Evolutionary conservation across 2,113 vertebrate species (phyloP).

Genomic region (Cheilinus undulatus): DNA sequence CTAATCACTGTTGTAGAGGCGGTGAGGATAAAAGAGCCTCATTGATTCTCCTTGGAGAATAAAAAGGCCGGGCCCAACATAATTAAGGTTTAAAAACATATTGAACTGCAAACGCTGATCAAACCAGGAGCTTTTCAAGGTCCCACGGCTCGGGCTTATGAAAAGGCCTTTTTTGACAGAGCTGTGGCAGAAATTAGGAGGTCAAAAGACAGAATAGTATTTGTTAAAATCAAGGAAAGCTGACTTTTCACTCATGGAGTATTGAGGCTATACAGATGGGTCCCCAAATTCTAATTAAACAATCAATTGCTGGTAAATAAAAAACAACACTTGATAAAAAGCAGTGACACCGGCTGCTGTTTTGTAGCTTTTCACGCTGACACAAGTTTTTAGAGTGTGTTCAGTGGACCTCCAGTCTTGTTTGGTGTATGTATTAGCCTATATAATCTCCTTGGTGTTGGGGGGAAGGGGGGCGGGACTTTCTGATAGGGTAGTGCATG

Average conservation of each 20-base stretch:
- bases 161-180: slow-evolving; percentile 58
- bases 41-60: slow-evolving; percentile 73
- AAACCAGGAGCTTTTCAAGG: slow-evolving; percentile 66
- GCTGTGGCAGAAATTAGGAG: slow-evolving; percentile 39
- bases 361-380: slow-evolving; percentile 6
- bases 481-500: slow-evolving; percentile 75
- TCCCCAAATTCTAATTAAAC: slow-evolving; percentile 23
- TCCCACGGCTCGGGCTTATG: slow-evolving; percentile 42
- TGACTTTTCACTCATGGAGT: slow-evolving; percentile 24
- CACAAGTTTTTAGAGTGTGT: slow-evolving; percentile 45
- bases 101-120: slow-evolving; percentile 64
- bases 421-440: slow-evolving; percentile 71
- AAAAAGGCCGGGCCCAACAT: slow-evolving; percentile 66
- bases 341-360: neutral
- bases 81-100: slow-evolving; percentile 75
- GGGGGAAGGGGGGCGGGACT: slow-evolving; percentile 29
- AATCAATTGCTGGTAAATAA: neutral
- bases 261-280: slow-evolving; percentile 11
- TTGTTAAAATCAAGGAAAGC: slow-evolving; percentile 43
- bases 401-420: slow-evolving; percentile 63
- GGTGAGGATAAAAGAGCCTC: slow-evolving; percentile 62
- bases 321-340: slow-evolving; percentile 12
- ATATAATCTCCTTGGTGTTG: slow-evolving; percentile 62
- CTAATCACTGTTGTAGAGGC: slow-evolving; percentile 66
- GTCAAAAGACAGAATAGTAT: slow-evolving; percentile 26